Conservation (phyloP, 2,888 invertebrate genomes). For the Oxytorus armatus region DNA sequence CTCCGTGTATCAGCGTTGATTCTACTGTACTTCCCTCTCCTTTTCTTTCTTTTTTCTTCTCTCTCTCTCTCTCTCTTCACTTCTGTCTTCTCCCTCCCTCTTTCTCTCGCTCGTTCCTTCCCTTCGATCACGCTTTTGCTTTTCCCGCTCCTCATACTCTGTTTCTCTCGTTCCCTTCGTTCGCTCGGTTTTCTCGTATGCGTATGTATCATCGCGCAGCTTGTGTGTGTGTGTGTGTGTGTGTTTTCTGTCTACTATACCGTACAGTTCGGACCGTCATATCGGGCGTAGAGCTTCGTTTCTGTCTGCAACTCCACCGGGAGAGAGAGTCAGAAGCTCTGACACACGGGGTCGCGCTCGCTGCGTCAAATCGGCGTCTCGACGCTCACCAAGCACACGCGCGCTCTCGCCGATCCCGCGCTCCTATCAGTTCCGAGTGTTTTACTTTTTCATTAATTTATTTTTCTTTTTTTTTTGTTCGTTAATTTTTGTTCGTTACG, state of each 20-base stretch:
- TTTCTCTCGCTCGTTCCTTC: conserved; percentile 66
- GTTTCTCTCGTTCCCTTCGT: conserved; percentile 68
- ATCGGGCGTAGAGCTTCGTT: conserved; percentile 81
- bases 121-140: conserved; percentile 71
- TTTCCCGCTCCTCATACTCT: conserved; percentile 70
- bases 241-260: conserved; percentile 58
- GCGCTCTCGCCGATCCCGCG: conserved; percentile 52
- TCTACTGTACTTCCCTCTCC: conserved; percentile 65
- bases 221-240: conserved; percentile 46
- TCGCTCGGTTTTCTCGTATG: conserved; percentile 56
- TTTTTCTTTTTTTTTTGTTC: conserved; percentile 33
- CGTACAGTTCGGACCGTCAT: conserved; percentile 77
- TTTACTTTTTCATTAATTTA: conserved; percentile 20
- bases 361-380: conserved; percentile 72
- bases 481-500: background rate
- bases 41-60: conserved; percentile 57
- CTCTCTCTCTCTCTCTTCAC: conserved; percentile 52
- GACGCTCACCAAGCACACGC: conserved; percentile 67
- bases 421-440: conserved; percentile 26
- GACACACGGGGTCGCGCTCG: conserved; percentile 77
- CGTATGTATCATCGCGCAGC: conserved; percentile 57
- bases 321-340: conserved; percentile 78
- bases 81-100: conserved; percentile 66
- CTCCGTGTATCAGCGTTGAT: conserved; percentile 52
- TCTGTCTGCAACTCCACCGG: conserved; percentile 81